phyloP scores from a whole-genome alignment of 1,140 invertebrate species.

The Solenopsis invicta region DNA sequence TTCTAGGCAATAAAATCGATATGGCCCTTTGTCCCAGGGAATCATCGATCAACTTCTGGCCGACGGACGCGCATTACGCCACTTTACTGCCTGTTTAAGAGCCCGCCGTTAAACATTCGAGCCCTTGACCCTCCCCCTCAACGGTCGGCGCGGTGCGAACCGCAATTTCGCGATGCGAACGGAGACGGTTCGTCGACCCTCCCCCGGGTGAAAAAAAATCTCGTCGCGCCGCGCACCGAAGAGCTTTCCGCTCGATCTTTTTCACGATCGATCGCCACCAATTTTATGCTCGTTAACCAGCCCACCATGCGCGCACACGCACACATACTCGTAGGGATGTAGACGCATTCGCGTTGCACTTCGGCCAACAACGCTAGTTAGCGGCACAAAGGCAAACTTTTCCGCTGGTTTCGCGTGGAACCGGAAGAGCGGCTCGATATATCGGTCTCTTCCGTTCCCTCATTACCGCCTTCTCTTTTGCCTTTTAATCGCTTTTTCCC shows the following conservation, averaged over 20 bases:
- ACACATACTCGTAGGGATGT: neutral
- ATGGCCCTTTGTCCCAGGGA: slow-evolving; percentile 72
- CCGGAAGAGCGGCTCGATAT: slow-evolving; percentile 55
- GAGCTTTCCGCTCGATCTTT: slow-evolving; percentile 59
- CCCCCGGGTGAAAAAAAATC: slow-evolving; percentile 49
- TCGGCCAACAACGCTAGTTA: neutral
- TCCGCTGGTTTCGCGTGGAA: slow-evolving; percentile 43
- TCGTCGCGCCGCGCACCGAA: slow-evolving; percentile 31
- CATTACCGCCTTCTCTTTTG: slow-evolving; percentile 62
- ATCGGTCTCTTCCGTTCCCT: slow-evolving; percentile 63
- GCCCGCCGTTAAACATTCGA: slow-evolving; percentile 65
- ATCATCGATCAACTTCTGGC: slow-evolving; percentile 72
- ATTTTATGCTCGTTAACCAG: slow-evolving; percentile 72
- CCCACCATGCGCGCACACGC: neutral
- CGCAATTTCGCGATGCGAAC: slow-evolving; percentile 60
- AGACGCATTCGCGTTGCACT: slow-evolving; percentile 22
- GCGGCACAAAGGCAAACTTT: slow-evolving; percentile 43
- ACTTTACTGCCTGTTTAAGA: slow-evolving; percentile 72
- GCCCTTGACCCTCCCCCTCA: slow-evolving; percentile 61
- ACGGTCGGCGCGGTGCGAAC: slow-evolving; percentile 33
- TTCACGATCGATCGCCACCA: slow-evolving; percentile 64
- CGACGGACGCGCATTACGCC: slow-evolving; percentile 58
- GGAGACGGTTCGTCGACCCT: slow-evolving; percentile 55
- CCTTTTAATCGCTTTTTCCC: neutral
- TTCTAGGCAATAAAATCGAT: slow-evolving; percentile 69